These are phyloP conservation scores for Scaptomyza cyrtandrae DNA, from an alignment of 2,888 invertebrate species.

Conservation along the genomic window DNA sequence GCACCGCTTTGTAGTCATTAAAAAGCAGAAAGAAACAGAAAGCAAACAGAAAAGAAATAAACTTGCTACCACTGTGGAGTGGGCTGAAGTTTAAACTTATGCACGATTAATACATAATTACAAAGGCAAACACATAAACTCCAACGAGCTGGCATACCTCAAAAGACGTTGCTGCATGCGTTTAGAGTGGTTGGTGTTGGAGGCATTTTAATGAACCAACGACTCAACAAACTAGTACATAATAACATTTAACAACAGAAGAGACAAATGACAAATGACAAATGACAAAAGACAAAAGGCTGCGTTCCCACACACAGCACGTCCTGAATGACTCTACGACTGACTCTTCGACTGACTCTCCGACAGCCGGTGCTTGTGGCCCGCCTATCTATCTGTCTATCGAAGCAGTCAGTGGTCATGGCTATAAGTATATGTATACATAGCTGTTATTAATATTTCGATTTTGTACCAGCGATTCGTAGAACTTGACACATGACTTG, in stretches of 20 bases:
- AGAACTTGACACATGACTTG: slow-evolving; percentile 75
- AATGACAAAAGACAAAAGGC: slow-evolving; percentile 66
- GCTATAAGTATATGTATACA: slow-evolving; percentile 36
- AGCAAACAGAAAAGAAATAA: slow-evolving; percentile 15
- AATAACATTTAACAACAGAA: slow-evolving; percentile 56
- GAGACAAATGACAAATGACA: slow-evolving; percentile 29
- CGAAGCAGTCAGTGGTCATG: slow-evolving; percentile 29
- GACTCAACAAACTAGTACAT: slow-evolving; percentile 35
- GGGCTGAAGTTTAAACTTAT: slow-evolving; percentile 60
- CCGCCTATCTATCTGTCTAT: slow-evolving; percentile 28
- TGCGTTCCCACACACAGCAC: slow-evolving; percentile 68
- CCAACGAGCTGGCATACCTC: slow-evolving; percentile 18
- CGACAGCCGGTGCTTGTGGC: not conserved
- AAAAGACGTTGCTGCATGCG: slow-evolving; percentile 4
- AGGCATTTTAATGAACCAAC: slow-evolving; percentile 39
- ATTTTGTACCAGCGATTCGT: slow-evolving; percentile 77
- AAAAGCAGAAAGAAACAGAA: slow-evolving; percentile 16
- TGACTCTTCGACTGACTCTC: not conserved
- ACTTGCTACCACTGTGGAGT: slow-evolving; percentile 16
- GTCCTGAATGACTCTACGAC: slow-evolving; percentile 34
- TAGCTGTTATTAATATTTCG: slow-evolving; percentile 78
- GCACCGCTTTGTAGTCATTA: slow-evolving; percentile 32
- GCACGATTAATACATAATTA: slow-evolving; percentile 80
- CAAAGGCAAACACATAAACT: slow-evolving; percentile 76
- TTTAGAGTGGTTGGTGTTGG: slow-evolving; percentile 14